phyloP scores from a whole-genome alignment of 2,888 invertebrate genomes.

The Hypercompe scribonia region DNA sequence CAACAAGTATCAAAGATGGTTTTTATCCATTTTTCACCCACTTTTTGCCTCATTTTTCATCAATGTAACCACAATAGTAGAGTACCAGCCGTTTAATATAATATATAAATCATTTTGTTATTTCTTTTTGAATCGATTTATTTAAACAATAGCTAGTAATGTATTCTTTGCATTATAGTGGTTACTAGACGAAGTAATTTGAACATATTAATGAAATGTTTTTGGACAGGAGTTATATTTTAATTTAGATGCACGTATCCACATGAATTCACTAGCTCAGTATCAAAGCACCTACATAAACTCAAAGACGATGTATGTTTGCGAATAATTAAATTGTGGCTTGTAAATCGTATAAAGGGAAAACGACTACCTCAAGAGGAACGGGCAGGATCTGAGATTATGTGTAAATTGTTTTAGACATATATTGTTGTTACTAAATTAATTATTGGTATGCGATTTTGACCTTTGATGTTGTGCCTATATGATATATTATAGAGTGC shows the following conservation, averaged over 20 bases:
- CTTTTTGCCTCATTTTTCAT: no score
- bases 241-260: not conserved
- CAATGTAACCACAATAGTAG: no score
- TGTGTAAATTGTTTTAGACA: constrained; percentile 33
- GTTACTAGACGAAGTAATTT: no score
- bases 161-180: no score
- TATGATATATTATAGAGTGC: not conserved
- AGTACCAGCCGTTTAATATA: no score
- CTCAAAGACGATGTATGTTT: constrained; percentile 48
- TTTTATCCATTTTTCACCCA: no score
- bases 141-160: no score
- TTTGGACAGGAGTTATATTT: no score
- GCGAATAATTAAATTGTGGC: constrained; percentile 57
- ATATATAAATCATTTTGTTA: no score
- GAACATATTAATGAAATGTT: no score
- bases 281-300: constrained; percentile 26
- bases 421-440: constrained; percentile 29
- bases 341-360: constrained; percentile 39
- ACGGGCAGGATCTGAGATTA: constrained; percentile 34
- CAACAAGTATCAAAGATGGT: no score
- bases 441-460: constrained; percentile 16
- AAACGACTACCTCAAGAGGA: constrained; percentile 31
- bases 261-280: constrained; percentile 18
- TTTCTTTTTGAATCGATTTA: no score
- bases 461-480: constrained; percentile 2